Conservation (phyloP, 2,888 invertebrate genomes). For the Opisthograptis luteolata region DNA sequence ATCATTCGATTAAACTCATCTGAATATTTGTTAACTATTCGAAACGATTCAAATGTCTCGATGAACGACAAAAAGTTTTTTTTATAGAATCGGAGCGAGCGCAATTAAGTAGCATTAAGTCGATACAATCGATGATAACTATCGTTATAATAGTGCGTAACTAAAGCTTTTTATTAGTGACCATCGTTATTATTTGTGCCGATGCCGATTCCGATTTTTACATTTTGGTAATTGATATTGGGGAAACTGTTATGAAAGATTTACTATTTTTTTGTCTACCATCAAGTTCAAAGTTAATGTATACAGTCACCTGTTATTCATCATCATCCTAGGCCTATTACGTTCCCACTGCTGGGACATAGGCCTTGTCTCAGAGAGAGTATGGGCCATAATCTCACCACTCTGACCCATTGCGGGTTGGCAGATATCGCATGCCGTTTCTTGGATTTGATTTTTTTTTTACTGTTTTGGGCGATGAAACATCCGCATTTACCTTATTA, state of each 20-base stretch:
- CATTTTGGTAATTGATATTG: conserved; percentile 31
- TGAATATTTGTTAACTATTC: conserved; percentile 19
- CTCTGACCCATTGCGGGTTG: too few relatives aligned
- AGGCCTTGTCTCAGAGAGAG: too few relatives aligned
- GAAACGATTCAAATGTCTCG: conserved; percentile 44
- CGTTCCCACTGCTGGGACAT: too few relatives aligned
- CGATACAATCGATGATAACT: conserved; percentile 39
- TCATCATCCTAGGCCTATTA: too few relatives aligned
- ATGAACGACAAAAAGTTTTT: conserved; percentile 47
- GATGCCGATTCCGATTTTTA: conserved; percentile 42
- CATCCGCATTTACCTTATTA: too few relatives aligned
- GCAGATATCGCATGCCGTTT: too few relatives aligned
- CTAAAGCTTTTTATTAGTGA: conserved; percentile 44
- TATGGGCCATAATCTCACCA: too few relatives aligned
- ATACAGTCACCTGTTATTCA: too few relatives aligned
- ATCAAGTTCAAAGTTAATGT: neutral
- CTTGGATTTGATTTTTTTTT: too few relatives aligned
- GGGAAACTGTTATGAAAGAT: conserved; percentile 21
- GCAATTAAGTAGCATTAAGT: conserved; percentile 68
- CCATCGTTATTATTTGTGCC: conserved; percentile 55
- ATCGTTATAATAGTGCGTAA: conserved; percentile 42
- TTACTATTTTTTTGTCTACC: neutral
- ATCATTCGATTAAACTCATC: conserved; percentile 20
- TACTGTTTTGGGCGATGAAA: too few relatives aligned
- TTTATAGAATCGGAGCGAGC: conserved; percentile 49